Base-by-base conservation (phyloP, 2,797 vertebrate genomes). In the Otolemur crassicaudatus region DNA sequence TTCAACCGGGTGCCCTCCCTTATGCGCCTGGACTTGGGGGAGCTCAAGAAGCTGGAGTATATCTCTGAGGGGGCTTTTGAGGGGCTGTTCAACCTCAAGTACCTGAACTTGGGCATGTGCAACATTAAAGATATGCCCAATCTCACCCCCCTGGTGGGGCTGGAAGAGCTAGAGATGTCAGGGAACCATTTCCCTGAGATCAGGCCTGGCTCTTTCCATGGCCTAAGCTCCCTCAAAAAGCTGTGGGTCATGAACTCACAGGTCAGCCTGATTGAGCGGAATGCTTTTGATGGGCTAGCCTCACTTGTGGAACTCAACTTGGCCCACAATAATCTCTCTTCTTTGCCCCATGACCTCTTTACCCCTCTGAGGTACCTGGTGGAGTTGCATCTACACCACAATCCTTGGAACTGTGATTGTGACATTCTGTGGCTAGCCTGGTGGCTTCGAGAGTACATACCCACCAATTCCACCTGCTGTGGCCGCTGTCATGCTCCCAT, bases 161-260 rank as follows among this genome's bases (percentile, higher is more conserved):
- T 99, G 97, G 99, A 99, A 98, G 99, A 99, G 97, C 98, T 99
- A 82, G 99, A 99, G 98, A 99, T 99, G 98, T 99, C 99, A 5
- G 99, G 99, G 92, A 99, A 99, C 96, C 98, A 99, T 98, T 99
- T 99, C 97, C 99, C 99, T 3, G 98, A 99, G 93, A 99, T 99
- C 95, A 99, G 99, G 81, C 99, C 99, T 0, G 99, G 99, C 85
- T 99, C 99, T 61, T 99, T 99, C 98, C 99, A 98, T 22, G 99
- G 99, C 80, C 98, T 99, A 40, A 99, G 99, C 92, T 99, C 99
- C 88, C 99, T 99, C 95, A 99, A 99, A 63, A 99, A 99, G 98
- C 99, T 99, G 31, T 99, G 99, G 99, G 99, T 99, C 97, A 99
- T 99, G 99, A 99, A 99, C 99, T 99, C 99, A 27, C 99, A 99